phyloP scores from a whole-genome alignment of 35 echinoderm and acorn worm species.

The Apostichopus parvimensis region DNA sequence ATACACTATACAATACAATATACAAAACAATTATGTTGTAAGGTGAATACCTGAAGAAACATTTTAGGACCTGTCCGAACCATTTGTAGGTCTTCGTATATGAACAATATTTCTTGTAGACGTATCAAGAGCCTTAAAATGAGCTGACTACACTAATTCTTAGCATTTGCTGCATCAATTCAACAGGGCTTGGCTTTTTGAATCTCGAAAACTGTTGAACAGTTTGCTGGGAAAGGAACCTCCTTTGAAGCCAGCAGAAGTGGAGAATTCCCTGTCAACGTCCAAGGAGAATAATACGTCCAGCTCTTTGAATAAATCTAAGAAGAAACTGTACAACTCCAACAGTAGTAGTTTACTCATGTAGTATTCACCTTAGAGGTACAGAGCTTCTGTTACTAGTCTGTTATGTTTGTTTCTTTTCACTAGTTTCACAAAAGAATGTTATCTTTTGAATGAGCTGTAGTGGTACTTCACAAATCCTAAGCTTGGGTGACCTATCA shows the following conservation, averaged over 20 bases:
- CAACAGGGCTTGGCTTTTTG: slow-evolving; percentile 6
- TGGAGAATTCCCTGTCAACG: not conserved
- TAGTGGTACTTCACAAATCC: not conserved
- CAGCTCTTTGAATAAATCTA: not conserved
- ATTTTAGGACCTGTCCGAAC: no score
- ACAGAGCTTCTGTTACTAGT: no score
- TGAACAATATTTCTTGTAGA: no score
- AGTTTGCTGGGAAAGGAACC: slow-evolving; percentile 31
- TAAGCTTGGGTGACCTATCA: not conserved
- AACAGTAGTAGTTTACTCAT: slow-evolving; percentile 16
- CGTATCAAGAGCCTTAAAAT: no score
- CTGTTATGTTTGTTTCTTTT: no score
- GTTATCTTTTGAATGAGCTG: not conserved
- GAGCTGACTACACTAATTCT: no score
- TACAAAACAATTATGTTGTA: no score
- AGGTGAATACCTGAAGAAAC: no score
- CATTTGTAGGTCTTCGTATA: no score
- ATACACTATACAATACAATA: no score
- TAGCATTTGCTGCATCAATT: no score
- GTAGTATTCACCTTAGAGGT: not conserved
- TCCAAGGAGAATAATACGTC: not conserved
- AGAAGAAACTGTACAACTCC: slow-evolving; percentile 39
- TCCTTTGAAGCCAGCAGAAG: not conserved
- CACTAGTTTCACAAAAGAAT: no score
- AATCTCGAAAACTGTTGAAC: slow-evolving; percentile 20